Conservation (phyloP, 2,113 vertebrate species). For the Herpetotheres cachinnans region DNA sequence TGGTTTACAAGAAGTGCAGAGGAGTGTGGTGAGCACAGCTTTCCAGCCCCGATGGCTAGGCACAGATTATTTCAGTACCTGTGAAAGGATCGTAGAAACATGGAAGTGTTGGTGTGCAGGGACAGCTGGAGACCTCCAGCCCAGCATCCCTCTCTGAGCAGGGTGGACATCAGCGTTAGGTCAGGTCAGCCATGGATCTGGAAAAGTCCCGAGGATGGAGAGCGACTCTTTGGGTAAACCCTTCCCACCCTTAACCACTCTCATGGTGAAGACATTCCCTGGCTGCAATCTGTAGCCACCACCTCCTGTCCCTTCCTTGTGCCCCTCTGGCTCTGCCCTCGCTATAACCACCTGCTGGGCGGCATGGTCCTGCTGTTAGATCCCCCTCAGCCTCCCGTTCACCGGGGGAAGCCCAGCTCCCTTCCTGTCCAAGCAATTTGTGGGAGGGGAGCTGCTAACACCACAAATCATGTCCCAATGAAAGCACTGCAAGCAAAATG, state of each 20-base stretch:
- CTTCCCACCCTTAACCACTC: not conserved
- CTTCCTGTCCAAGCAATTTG: not conserved
- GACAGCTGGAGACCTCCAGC: not conserved
- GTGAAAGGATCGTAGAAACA: not conserved
- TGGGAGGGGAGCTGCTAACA: not conserved
- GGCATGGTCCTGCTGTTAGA: not conserved
- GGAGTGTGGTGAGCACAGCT: not conserved
- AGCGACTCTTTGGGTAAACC: not conserved
- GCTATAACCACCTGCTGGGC: rapidly evolving
- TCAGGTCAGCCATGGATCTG: not conserved
- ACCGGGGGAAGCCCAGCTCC: not conserved
- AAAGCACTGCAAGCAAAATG: not conserved
- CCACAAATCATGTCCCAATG: not conserved
- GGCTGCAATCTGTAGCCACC: not conserved
- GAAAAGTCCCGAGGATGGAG: not conserved
- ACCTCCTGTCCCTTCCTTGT: not conserved
- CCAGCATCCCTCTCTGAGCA: not conserved
- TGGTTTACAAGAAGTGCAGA: not conserved
- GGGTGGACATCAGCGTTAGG: not conserved
- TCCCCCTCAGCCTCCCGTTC: not conserved
- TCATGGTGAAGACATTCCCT: not conserved
- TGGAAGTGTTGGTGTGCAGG: not conserved
- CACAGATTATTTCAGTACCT: not conserved
- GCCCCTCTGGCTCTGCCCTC: not conserved
- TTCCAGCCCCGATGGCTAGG: not conserved